These are phyloP conservation scores for Listrodromus nycthemerus DNA, from an alignment of 2,888 invertebrate genomes.

Conservation along the genomic window DNA sequence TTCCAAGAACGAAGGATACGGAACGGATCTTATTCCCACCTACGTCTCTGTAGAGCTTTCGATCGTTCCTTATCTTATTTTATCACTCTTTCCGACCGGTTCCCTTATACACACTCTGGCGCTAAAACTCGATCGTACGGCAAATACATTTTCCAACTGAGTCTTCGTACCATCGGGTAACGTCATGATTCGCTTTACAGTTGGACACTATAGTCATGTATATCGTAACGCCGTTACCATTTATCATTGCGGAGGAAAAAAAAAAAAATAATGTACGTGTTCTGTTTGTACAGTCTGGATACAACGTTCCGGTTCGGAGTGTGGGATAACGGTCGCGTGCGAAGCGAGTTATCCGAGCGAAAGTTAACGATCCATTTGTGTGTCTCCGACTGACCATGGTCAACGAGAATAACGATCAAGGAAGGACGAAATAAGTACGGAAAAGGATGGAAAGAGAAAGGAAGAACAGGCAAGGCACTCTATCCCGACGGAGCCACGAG, in stretches of 20 bases:
- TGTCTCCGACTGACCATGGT: slow-evolving; percentile 3
- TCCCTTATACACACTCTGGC: slow-evolving; percentile 2
- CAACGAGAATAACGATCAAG: neutral
- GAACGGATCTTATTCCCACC: slow-evolving; percentile 38
- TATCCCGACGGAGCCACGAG: slow-evolving; percentile 5
- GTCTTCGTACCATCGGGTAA: slow-evolving; percentile 46
- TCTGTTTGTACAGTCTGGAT: neutral
- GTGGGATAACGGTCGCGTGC: neutral
- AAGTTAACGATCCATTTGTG: slow-evolving; percentile 17
- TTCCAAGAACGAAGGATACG: slow-evolving; percentile 12
- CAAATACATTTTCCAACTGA: slow-evolving; percentile 66
- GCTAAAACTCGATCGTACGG: slow-evolving; percentile 63
- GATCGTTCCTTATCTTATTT: slow-evolving; percentile 21
- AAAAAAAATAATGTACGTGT: neutral
- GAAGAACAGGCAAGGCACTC: slow-evolving; percentile 1
- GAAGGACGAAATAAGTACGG: slow-evolving; percentile 12
- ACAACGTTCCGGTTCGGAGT: slow-evolving; percentile 13
- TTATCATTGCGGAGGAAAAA: neutral
- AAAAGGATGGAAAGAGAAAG: neutral
- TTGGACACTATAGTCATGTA: neutral
- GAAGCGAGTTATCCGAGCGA: slow-evolving; percentile 30
- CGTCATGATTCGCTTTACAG: slow-evolving; percentile 60
- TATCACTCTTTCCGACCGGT: slow-evolving; percentile 22
- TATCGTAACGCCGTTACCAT: neutral
- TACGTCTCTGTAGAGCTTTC: slow-evolving; percentile 40